Conservation (phyloP, 37 sponge, comb jelly and placozoan species). For the Oscarella lobularis region DNA sequence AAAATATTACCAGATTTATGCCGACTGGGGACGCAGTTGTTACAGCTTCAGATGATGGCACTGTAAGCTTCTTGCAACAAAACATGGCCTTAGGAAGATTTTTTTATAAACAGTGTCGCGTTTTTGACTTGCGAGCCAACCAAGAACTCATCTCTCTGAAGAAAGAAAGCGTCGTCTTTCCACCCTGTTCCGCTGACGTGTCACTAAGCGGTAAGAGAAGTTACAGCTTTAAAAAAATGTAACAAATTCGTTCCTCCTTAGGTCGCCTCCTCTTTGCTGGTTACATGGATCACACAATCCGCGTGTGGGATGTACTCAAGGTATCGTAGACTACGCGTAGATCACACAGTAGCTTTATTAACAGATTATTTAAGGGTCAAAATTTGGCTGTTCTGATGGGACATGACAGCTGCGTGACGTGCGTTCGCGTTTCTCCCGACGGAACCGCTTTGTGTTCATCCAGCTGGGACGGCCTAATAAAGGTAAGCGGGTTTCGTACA, state of each 20-base stretch:
- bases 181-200: constrained; percentile 54
- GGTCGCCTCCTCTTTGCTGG: constrained; percentile 72
- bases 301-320: constrained; percentile 79
- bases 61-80: constrained; percentile 33
- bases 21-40: constrained; percentile 67
- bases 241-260: too few relatives aligned
- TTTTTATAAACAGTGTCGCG: constrained; percentile 29
- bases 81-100: not conserved
- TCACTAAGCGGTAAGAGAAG: constrained; percentile 62
- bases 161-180: constrained; percentile 55
- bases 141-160: constrained; percentile 55
- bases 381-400: not conserved
- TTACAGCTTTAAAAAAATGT: too few relatives aligned
- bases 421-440: constrained; percentile 66
- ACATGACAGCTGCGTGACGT: constrained; percentile 35
- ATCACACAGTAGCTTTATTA: not conserved
- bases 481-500: too few relatives aligned
- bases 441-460: constrained; percentile 55
- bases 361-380: not conserved
- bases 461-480: constrained; percentile 79
- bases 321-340: constrained; percentile 7
- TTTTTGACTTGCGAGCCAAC: constrained; percentile 74
- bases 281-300: constrained; percentile 54
- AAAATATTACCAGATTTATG: constrained; percentile 56
- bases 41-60: constrained; percentile 59